Evolutionary conservation across 1,140 invertebrate genomes (phyloP), one percentile per base, ranked within the genome.

Genomic region (Dinothrombium tinctorium): DNA sequence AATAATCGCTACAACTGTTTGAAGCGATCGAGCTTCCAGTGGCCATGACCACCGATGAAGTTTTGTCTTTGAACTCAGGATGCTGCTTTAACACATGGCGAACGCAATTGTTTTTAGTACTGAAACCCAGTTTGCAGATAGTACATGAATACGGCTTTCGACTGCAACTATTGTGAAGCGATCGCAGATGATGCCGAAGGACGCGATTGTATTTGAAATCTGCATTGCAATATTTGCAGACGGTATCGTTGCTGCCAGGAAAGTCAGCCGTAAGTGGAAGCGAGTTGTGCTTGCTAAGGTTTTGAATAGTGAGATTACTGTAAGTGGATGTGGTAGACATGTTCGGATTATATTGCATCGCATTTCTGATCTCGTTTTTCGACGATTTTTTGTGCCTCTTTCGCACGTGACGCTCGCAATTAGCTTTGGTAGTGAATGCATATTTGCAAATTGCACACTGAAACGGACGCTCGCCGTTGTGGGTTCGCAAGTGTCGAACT

Each of bases 361-460:
- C 28, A 41, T 40, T 49, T 17, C 45, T 40, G n/a, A 52, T 53
- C 37, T 52, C 51, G 11, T 33, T 23, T 33, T 81, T 69, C 3
- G 72, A 69, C 33, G 71, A 63, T 62, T 84, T 77, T 0, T 74
- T 71, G 53, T 95, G 87, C 2, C 60, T 81, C 64, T 63, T 94
- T 40, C 61, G 58, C 33, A 67, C 54, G 51, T 67, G 65, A n/a
- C 65, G 52, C 79, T 53, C 84, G 63, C 54, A 94, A 64, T 64
- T 95, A 71, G 64, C 64, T 52, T 94, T 92, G 0, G 87, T 95
- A 2, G 87, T 94, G 57, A 94, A 95, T 1, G 84, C 82, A 50
- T 82, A 90, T 50, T 83, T 81, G 57, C 89, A 95, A 2, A 90
- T 67, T 1, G 73, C 70, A 53, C 89, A 94, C 53, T 90, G 80